Percentiles rank a stretch among this genome's conserved stretches.
phyloP scores from a whole-genome alignment of 2,113 vertebrate genomes.

The Pelobates fuscus region DNA sequence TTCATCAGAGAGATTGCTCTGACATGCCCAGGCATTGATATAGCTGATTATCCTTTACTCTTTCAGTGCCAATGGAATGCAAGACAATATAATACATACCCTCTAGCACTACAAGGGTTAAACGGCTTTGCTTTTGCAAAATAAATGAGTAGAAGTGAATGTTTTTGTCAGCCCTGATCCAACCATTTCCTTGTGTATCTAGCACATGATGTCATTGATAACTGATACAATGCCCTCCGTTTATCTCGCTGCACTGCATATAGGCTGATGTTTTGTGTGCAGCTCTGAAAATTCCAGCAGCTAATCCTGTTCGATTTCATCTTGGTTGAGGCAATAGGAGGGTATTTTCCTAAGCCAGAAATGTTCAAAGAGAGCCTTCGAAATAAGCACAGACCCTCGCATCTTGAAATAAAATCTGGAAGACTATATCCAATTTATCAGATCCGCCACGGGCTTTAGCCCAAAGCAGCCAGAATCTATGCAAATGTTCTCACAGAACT shows the following conservation, averaged over 20 bases:
- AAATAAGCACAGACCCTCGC: constrained; percentile 4
- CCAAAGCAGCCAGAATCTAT: neutral
- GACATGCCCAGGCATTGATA: constrained; percentile 19
- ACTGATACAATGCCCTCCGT: constrained; percentile 1
- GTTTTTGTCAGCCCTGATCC: neutral
- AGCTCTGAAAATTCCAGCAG: constrained; percentile 45
- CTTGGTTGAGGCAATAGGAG: constrained; percentile 41
- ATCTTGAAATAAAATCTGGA: constrained; percentile 20
- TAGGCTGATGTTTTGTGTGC: constrained; percentile 8
- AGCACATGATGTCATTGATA: neutral
- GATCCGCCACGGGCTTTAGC: neutral
- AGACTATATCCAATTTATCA: constrained; percentile 20
- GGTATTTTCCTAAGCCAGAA: constrained; percentile 36
- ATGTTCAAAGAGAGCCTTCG: constrained; percentile 30
- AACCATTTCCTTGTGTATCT: neutral
- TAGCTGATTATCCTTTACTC: constrained; percentile 8
- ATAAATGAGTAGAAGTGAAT: constrained; percentile 10
- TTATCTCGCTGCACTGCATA: neutral
- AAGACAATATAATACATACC: neutral
- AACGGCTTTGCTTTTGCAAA: neutral
- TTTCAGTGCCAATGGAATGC: neutral
- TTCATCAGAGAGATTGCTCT: neutral
- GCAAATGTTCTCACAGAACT: neutral
- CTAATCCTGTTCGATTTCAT: constrained; percentile 53
- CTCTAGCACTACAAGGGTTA: too few species aligned